Evolutionary conservation across 2,888 invertebrate genomes (phyloP).

Genomic region (Eristalinus sepulchralis): DNA sequence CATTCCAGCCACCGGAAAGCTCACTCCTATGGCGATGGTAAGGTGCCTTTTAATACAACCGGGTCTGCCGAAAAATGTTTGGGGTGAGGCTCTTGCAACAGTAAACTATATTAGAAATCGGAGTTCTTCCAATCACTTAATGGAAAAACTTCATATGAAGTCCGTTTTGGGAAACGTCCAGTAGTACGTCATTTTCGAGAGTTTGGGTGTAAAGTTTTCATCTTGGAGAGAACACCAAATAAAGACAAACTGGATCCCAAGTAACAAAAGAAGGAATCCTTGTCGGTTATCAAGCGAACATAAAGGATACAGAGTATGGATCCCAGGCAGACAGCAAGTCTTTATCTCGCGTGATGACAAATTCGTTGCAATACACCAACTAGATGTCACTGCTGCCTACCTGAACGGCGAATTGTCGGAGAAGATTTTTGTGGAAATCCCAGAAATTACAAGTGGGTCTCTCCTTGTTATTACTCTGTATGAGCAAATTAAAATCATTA

Average conservation of each 20-base stretch:
- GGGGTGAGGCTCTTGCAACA: not conserved
- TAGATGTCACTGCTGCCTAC: constrained; percentile 21
- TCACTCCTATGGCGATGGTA: constrained; percentile 71
- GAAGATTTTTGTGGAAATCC: too few relatives aligned
- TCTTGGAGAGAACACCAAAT: not conserved
- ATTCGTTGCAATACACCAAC: not conserved
- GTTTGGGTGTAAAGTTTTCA: constrained; percentile 3
- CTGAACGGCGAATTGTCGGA: constrained; percentile 4
- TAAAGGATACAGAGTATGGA: not conserved
- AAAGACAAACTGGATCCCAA: not conserved
- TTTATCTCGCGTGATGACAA: not conserved
- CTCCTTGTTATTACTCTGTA: not conserved
- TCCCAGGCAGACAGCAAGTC: not conserved
- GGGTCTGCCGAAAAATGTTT: not conserved
- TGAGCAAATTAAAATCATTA: not conserved
- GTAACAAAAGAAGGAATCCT: not conserved
- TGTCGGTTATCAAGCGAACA: not conserved
- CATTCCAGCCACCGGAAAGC: too few relatives aligned
- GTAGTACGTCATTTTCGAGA: not conserved
- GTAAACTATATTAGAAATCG: constrained; percentile 3
- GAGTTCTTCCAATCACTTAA: not conserved
- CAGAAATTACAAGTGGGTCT: too few relatives aligned
- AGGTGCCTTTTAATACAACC: constrained; percentile 64
- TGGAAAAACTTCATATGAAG: constrained; percentile 10
- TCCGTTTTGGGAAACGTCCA: not conserved